Conservation (phyloP, 2,113 vertebrate species). For the Excalfactoria chinensis region DNA sequence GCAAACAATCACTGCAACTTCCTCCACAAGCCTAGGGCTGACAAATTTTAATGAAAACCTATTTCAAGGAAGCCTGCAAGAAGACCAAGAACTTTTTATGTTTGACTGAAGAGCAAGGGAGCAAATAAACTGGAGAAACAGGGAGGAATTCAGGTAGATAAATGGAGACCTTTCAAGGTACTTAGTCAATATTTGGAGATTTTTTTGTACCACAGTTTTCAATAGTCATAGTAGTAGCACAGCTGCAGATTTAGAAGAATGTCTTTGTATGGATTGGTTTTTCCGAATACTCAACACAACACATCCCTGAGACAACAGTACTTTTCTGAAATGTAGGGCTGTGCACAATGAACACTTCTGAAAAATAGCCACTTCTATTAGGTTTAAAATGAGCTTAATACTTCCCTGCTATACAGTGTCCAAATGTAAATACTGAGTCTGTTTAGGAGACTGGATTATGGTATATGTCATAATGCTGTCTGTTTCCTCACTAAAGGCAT, state of each 20-base stretch:
- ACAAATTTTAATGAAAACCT: background rate
- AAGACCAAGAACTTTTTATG: background rate
- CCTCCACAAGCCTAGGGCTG: background rate
- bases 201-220: background rate
- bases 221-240: background rate
- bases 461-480: background rate
- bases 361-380: background rate
- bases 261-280: background rate
- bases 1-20: background rate
- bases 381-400: background rate
- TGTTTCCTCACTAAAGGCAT: slow-evolving; percentile 14
- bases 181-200: background rate
- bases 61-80: background rate
- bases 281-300: background rate
- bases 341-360: background rate
- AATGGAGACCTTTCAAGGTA: background rate
- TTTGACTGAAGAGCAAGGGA: background rate
- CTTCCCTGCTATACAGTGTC: background rate
- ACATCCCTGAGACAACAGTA: background rate
- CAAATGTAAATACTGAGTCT: background rate
- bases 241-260: background rate
- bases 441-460: background rate
- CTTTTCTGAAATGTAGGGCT: background rate
- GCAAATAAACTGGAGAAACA: background rate
- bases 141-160: background rate